Conservation (phyloP, 37 sponge, comb jelly and placozoan species). For the Tethya wilhelma region DNA sequence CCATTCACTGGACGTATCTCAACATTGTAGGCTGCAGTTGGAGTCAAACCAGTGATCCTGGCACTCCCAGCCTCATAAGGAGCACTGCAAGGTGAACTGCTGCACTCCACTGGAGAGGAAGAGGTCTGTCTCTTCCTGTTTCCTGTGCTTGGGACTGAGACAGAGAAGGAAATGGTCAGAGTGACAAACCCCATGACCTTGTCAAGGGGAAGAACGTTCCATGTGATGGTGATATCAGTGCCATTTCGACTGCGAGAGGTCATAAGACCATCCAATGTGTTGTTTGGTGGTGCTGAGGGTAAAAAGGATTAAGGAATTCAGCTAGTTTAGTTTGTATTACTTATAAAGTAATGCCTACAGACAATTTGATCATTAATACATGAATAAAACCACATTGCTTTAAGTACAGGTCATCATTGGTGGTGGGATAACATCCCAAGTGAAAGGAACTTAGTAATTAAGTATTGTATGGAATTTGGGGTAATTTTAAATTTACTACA, state of each 20-base stretch:
- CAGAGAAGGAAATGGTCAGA: conserved; percentile 19
- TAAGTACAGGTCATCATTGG: too few relatives aligned
- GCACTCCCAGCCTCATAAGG: conserved; percentile 3
- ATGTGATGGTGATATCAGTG: neutral
- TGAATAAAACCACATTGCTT: too few relatives aligned
- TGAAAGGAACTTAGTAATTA: too few relatives aligned
- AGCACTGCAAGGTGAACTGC: neutral
- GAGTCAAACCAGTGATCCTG: conserved; percentile 10
- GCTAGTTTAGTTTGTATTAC: too few relatives aligned
- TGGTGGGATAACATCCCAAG: too few relatives aligned
- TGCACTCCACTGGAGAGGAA: neutral
- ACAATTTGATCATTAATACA: too few relatives aligned
- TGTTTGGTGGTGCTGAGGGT: neutral
- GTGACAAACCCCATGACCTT: conserved; percentile 29
- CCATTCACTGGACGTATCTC: conserved; percentile 19
- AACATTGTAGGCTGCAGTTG: neutral
- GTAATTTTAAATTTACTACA: too few relatives aligned
- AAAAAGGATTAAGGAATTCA: too few relatives aligned
- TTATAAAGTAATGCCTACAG: too few relatives aligned
- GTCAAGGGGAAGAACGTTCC: conserved; percentile 16
- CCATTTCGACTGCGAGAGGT: neutral
- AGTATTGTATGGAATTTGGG: too few relatives aligned
- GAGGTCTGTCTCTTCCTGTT: conserved; percentile 4
- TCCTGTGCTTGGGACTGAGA: neutral
- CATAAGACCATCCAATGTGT: neutral